Evolutionary conservation across 1,140 invertebrate genomes (phyloP).

Genomic region (Nephotettix cincticeps): DNA sequence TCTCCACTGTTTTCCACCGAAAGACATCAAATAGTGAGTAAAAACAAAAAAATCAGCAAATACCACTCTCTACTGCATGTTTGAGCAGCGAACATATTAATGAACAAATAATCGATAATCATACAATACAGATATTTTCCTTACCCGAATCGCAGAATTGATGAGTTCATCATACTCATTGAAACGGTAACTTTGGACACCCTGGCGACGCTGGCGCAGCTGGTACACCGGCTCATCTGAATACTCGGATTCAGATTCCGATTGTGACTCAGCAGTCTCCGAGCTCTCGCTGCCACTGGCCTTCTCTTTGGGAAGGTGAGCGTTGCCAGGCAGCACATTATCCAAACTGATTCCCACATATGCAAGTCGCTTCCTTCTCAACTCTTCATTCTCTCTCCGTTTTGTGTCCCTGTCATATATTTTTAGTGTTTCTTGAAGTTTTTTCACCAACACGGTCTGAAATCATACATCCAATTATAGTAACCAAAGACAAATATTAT

Average conservation of each 20-base stretch:
- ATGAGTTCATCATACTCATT: slow-evolving; percentile 95
- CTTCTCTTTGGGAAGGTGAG: slow-evolving; percentile 30
- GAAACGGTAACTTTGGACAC: slow-evolving; percentile 79
- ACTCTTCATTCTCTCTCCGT: slow-evolving; percentile 61
- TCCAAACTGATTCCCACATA: slow-evolving; percentile 77
- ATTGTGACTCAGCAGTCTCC: not conserved
- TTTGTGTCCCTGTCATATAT: slow-evolving; percentile 52
- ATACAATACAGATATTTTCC: no score
- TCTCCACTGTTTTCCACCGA: no score
- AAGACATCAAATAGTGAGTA: no score
- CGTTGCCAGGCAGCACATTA: slow-evolving; percentile 60
- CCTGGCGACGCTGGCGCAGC: slow-evolving; percentile 68
- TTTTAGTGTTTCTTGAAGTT: slow-evolving; percentile 58
- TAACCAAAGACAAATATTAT: no score
- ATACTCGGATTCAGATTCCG: slow-evolving; percentile 36
- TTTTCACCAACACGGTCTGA: slow-evolving; percentile 62
- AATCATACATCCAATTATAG: no score
- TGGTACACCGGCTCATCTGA: slow-evolving; percentile 74
- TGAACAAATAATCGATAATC: no score
- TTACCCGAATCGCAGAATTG: slow-evolving; percentile 81
- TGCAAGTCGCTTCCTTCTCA: slow-evolving; percentile 69
- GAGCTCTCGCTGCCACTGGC: not conserved
- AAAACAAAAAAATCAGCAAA: no score
- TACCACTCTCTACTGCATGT: no score
- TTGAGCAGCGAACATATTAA: no score